Evolutionary conservation across 2,113 vertebrate genomes (phyloP).

Genomic region (Otolemur garnettii): DNA sequence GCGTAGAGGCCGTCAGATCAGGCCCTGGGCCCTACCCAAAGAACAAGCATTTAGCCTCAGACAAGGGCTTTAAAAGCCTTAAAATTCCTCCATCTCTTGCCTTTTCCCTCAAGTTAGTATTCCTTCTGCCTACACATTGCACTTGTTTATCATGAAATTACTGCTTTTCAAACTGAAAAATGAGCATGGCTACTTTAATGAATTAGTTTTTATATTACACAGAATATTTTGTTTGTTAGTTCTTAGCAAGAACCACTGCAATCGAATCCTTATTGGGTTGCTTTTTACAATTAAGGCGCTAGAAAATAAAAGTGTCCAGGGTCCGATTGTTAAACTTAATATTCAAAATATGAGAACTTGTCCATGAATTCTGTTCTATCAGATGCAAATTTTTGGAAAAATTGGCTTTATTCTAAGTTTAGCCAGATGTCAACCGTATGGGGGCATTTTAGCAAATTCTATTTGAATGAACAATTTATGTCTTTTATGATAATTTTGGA

Average conservation of each 20-base stretch:
- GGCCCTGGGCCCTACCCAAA: not conserved
- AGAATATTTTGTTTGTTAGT: slow-evolving; percentile 10
- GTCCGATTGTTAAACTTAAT: not conserved
- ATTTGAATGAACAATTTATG: slow-evolving; percentile 34
- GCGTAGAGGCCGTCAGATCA: fast-evolving
- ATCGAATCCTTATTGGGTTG: not conserved
- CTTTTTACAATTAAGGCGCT: not conserved
- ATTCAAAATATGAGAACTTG: slow-evolving; percentile 9
- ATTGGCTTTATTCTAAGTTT: not conserved
- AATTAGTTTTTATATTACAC: slow-evolving; percentile 26
- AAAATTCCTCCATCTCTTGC: not conserved
- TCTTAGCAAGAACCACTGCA: not conserved
- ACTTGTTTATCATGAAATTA: slow-evolving; percentile 1
- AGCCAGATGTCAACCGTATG: not conserved
- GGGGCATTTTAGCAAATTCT: not conserved
- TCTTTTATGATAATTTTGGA: not conserved
- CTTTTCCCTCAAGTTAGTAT: not conserved
- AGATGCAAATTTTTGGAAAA: not conserved
- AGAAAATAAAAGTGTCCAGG: not conserved
- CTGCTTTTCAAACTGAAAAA: slow-evolving; percentile 38
- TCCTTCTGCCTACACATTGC: not conserved
- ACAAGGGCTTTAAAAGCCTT: not conserved
- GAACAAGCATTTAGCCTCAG: not conserved
- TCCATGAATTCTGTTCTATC: not conserved
- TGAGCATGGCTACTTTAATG: not conserved